Evolutionary conservation across 2,888 invertebrate species (phyloP).

Genomic region (Diaperis boleti): DNA sequence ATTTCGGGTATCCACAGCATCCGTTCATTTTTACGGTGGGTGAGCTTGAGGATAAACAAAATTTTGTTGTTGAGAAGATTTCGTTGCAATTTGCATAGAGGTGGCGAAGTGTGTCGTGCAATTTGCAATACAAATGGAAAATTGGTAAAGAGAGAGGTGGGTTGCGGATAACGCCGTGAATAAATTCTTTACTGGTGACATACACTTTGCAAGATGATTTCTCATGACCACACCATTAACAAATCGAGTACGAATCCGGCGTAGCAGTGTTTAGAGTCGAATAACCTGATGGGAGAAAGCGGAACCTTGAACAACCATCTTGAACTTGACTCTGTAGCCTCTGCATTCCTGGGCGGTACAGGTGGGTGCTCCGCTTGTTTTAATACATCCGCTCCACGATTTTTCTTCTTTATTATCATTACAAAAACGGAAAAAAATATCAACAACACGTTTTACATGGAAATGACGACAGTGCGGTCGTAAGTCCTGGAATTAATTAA

Average conservation of each 20-base stretch:
- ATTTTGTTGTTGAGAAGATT: constrained; percentile 21
- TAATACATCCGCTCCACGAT: constrained; percentile 2
- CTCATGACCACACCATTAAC: constrained; percentile 44
- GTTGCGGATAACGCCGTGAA: constrained; percentile 25
- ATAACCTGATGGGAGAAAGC: constrained; percentile 51
- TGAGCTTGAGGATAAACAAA: constrained; percentile 21
- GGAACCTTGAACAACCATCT: constrained; percentile 51
- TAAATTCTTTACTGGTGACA: constrained; percentile 41
- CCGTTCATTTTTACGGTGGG: constrained; percentile 16
- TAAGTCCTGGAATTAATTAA: constrained; percentile 25
- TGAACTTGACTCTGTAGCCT: constrained; percentile 51
- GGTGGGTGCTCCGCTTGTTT: constrained; percentile 43
- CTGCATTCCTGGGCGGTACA: constrained; percentile 49
- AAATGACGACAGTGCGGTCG: constrained; percentile 12
- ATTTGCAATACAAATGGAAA: constrained; percentile 40
- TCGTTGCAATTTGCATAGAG: constrained; percentile 27
- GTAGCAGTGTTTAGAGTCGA: constrained; percentile 38
- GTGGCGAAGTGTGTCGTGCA: constrained; percentile 37
- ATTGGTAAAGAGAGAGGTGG: constrained; percentile 33
- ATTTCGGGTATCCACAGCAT: constrained; percentile 17
- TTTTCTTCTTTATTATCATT: constrained; percentile 4
- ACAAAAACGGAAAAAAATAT: constrained; percentile 15
- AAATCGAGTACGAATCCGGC: constrained; percentile 46
- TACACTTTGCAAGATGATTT: constrained; percentile 42
- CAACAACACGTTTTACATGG: constrained; percentile 17